A percentile compares a stretch with the other conserved stretches of the same genome.
Evolutionary conservation across 2,888 invertebrate genomes (phyloP).

Genomic region (Halictus ligatus): DNA sequence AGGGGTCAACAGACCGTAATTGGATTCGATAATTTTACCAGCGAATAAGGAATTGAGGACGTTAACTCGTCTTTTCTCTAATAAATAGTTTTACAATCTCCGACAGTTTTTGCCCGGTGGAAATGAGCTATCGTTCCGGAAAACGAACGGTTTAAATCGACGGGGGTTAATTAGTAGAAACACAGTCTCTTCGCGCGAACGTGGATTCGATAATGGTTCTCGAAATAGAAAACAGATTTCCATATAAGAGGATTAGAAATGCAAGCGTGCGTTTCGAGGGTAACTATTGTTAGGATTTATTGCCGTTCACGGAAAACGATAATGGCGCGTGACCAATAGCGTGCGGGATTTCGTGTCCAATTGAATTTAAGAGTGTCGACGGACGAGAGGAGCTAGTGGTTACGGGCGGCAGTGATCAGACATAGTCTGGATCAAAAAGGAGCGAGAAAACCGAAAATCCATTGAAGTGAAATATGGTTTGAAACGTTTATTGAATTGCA

Average conservation of each 20-base stretch:
- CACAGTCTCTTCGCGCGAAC: not conserved
- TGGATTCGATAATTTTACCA: not conserved
- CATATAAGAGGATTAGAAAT: slow-evolving; percentile 47
- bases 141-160: slow-evolving; percentile 23
- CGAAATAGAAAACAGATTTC: slow-evolving; percentile 51
- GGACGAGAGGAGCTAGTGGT: slow-evolving; percentile 10
- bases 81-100: not conserved
- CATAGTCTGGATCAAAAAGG: not conserved
- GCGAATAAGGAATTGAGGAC: not conserved
- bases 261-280: slow-evolving; percentile 37
- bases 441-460: not conserved
- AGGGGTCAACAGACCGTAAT: not conserved
- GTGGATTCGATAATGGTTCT: slow-evolving; percentile 28
- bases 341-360: slow-evolving; percentile 38
- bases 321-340: slow-evolving; percentile 51
- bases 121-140: slow-evolving; percentile 22
- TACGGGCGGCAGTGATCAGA: slow-evolving; percentile 11
- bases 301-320: slow-evolving; percentile 49
- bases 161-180: slow-evolving; percentile 35
- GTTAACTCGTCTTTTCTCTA: not conserved
- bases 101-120: not conserved
- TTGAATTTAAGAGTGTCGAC: slow-evolving; percentile 13
- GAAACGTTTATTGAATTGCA: too few relatives aligned
- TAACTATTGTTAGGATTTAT: slow-evolving; percentile 30
- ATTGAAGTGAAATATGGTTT: not conserved